Conservation (phyloP, 2,888 invertebrate genomes). For the Lithophane semibrunnea region DNA sequence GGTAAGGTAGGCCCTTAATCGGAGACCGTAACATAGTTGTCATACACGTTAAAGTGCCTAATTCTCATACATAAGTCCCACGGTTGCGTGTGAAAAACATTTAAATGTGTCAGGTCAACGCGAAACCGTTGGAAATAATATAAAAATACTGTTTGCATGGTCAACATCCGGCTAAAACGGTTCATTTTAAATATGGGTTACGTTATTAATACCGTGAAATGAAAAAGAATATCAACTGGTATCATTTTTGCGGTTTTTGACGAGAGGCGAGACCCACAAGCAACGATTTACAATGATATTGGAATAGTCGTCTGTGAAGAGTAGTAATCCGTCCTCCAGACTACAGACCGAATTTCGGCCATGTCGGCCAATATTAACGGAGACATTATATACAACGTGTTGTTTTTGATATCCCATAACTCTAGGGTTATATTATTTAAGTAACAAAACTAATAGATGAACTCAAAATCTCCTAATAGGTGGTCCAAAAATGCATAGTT, state of each 20-base stretch:
- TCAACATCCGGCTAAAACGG: slow-evolving; percentile 49
- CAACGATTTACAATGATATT: no score
- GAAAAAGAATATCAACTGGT: slow-evolving; percentile 15
- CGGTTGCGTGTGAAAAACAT: slow-evolving; percentile 49
- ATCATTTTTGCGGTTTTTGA: slow-evolving; percentile 12
- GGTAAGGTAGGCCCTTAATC: no score
- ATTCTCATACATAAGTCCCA: slow-evolving; percentile 35
- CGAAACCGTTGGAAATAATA: slow-evolving; percentile 44
- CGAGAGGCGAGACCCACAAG: background rate
- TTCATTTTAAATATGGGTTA: slow-evolving; percentile 41
- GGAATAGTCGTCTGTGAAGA: background rate
- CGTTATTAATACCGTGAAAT: slow-evolving; percentile 16
- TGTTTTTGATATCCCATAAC: no score
- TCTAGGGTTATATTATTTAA: no score
- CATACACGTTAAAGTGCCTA: background rate
- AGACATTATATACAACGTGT: no score
- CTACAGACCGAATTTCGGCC: background rate
- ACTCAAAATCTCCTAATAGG: no score
- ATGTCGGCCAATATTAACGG: background rate
- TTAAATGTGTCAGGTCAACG: slow-evolving; percentile 46
- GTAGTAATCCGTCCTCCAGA: no score
- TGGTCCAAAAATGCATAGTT: no score
- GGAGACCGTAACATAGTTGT: background rate
- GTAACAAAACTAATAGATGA: no score
- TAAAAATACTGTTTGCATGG: slow-evolving; percentile 26